phyloP scores from a whole-genome alignment of 2,113 vertebrate genomes.

The Panthera uncia region DNA sequence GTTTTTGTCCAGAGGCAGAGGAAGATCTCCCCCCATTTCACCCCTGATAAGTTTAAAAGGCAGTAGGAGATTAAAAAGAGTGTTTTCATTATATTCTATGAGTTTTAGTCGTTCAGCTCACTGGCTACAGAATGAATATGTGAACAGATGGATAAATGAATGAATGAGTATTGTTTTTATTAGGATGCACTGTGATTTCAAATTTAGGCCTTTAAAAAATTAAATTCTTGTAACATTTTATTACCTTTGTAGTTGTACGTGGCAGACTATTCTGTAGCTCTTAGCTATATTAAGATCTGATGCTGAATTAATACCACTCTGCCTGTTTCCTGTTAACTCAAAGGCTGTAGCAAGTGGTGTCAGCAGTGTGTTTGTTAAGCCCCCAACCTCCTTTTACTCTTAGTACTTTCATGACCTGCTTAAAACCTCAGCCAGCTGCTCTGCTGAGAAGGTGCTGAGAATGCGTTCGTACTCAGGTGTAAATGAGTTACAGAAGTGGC shows the following conservation, averaged over 20 bases:
- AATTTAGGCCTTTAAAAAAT: not conserved
- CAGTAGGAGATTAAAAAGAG: not conserved
- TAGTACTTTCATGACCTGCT: not conserved
- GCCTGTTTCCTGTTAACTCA: not conserved
- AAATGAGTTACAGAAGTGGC: not conserved
- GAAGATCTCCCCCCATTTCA: not conserved
- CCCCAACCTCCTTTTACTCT: not conserved
- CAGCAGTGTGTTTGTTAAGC: not conserved
- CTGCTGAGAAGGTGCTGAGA: not conserved
- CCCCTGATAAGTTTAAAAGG: not conserved
- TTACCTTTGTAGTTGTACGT: not conserved
- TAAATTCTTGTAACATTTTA: not conserved
- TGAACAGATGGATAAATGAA: not conserved
- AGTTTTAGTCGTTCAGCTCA: not conserved
- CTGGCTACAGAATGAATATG: slow-evolving; percentile 15
- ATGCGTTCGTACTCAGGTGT: not conserved
- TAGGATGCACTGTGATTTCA: not conserved
- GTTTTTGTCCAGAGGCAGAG: not conserved
- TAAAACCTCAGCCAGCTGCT: not conserved
- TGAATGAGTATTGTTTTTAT: not conserved
- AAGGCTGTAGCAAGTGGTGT: not conserved
- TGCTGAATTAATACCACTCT: not conserved
- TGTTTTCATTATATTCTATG: not conserved
- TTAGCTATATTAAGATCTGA: not conserved
- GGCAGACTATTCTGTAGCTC: not conserved